These are phyloP conservation scores for Oryzias sinensis DNA, from an alignment of 2,797 vertebrate species.

Conservation along the genomic window DNA sequence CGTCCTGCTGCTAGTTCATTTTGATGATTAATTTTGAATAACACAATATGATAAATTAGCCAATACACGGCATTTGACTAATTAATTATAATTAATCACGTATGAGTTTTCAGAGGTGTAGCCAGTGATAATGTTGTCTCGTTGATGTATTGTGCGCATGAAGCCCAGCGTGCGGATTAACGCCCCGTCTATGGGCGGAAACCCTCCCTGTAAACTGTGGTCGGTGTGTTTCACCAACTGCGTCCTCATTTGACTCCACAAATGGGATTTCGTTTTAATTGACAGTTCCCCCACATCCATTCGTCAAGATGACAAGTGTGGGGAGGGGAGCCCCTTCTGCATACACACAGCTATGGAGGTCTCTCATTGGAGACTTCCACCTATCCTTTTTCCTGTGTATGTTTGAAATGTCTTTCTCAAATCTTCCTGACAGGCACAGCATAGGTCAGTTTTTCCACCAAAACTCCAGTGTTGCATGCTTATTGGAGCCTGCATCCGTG, in stretches of 20 bases:
- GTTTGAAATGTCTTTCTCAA: conserved; percentile 46
- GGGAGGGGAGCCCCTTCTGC: conserved; percentile 33
- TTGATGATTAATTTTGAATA: conserved; percentile 76
- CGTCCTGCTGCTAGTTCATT: conserved; percentile 59
- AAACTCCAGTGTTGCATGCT: conserved; percentile 30
- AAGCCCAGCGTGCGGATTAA: conserved; percentile 66
- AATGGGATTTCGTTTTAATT: conserved; percentile 79
- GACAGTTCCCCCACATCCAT: conserved; percentile 76
- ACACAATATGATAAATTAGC: conserved; percentile 78
- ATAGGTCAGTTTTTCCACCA: conserved; percentile 70
- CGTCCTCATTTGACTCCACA: conserved; percentile 64
- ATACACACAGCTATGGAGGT: conserved; percentile 33
- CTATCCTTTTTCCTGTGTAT: conserved; percentile 27
- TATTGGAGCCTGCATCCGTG: conserved; percentile 17
- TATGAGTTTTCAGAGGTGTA: conserved; percentile 71
- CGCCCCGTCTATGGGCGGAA: conserved; percentile 57
- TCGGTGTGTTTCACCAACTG: conserved; percentile 44
- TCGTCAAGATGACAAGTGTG: conserved; percentile 69
- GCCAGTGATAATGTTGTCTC: conserved; percentile 71
- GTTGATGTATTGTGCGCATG: conserved; percentile 74
- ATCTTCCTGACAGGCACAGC: conserved; percentile 44
- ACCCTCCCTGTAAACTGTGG: conserved; percentile 41
- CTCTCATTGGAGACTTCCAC: conserved; percentile 32
- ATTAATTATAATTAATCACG: conserved; percentile 81
- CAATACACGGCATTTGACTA: conserved; percentile 66